phyloP scores from a whole-genome alignment of 2,797 vertebrate genomes.

The Urocyon cinereoargenteus region DNA sequence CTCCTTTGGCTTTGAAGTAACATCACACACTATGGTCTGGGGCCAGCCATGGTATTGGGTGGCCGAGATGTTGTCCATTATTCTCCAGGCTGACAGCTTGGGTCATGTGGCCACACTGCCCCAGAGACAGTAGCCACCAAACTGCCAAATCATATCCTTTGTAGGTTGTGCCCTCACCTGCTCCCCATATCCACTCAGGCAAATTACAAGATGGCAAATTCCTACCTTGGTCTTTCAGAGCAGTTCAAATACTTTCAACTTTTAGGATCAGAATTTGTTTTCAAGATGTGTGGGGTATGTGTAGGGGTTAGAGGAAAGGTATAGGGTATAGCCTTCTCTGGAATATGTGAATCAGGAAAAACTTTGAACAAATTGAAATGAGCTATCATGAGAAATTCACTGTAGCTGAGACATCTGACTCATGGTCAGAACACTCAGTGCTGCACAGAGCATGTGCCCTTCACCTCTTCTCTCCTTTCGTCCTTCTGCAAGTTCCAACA shows the following conservation, averaged over 20 bases:
- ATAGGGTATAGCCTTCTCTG: not conserved
- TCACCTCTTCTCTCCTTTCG: accelerated
- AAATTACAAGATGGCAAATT: not conserved
- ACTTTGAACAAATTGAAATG: not conserved
- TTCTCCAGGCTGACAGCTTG: not conserved
- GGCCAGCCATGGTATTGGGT: not conserved
- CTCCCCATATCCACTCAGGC: not conserved
- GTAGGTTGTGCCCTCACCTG: not conserved
- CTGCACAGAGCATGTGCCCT: accelerated
- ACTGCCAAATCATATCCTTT: not conserved
- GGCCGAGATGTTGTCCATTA: not conserved
- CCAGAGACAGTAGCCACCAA: not conserved
- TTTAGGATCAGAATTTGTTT: not conserved
- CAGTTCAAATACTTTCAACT: not conserved
- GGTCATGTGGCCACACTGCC: not conserved
- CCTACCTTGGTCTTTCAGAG: not conserved
- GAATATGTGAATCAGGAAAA: not conserved
- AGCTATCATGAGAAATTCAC: not conserved
- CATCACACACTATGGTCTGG: not conserved
- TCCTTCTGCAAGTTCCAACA: not conserved
- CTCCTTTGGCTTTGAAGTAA: constrained; percentile 31
- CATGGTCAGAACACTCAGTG: not conserved
- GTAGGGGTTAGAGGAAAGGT: not conserved
- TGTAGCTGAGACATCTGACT: not conserved
- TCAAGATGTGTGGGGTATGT: not conserved